Evolutionary conservation across 2,888 invertebrate species (phyloP).

Genomic region (Apodemia hepburni): DNA sequence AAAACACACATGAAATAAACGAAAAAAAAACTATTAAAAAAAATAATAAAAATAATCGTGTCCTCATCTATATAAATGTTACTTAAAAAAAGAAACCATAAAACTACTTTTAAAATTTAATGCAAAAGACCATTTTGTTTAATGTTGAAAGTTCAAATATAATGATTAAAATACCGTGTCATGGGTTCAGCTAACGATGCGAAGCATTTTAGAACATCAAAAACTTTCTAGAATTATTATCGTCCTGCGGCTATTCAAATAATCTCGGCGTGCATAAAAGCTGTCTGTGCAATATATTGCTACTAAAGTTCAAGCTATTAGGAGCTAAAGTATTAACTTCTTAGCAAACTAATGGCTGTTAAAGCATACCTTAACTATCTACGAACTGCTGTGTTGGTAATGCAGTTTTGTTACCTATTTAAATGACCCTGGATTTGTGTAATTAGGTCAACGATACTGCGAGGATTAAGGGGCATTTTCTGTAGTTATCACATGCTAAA

Average conservation of each 20-base stretch:
- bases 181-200: background rate
- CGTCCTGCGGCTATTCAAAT: conserved; percentile 22
- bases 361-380: conserved; percentile 3
- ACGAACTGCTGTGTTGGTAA: background rate
- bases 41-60: no score
- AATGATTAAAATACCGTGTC: background rate
- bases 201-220: conserved; percentile 8
- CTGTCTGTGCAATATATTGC: conserved; percentile 18
- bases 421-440: conserved; percentile 1
- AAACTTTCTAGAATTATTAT: conserved; percentile 20
- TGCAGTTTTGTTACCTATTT: conserved; percentile 7
- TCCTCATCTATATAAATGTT: no score
- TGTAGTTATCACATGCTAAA: background rate
- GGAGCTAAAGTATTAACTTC: conserved; percentile 7
- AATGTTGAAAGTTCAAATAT: no score
- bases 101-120: no score
- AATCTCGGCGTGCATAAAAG: conserved; percentile 21
- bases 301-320: conserved; percentile 19
- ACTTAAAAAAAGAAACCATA: no score
- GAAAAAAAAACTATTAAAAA: no score
- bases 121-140: no score
- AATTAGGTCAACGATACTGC: background rate
- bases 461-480: background rate
- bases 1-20: no score
- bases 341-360: conserved; percentile 6